Evolutionary conservation across 2,888 invertebrate genomes (phyloP), one percentile per base, ranked within the genome.

Genomic region (Dasypolia templi): DNA sequence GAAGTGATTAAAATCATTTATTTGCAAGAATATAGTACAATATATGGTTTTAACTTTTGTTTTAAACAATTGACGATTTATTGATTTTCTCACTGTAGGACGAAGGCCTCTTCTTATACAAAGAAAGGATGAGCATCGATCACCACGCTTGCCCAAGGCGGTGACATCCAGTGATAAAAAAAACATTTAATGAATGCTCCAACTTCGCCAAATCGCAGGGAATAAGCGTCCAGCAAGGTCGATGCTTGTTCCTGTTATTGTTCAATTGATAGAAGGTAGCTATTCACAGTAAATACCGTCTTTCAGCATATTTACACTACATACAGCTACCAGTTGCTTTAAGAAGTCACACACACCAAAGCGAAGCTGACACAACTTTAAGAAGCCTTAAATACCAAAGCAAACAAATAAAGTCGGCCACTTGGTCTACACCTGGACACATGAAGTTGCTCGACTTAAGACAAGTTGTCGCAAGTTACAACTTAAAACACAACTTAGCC

Each of bases 401-500:
- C 44, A 67, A 75, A 82, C 71, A 76, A 59, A 26, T 29, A 59
- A 73, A 79, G 63, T 81, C 53, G 49, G 49, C 56, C 61, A 70
- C 51, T 77, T 64, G 32, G 14, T 32, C 46, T 68, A 75, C 75
- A 85, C 81, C 83, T 83, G 79, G 71, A 79, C 75, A 55, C 63
- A 65, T 73, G 74, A 82, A 84, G 68, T 76, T 76, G 63, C 26
- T 59, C 51, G 69, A 74, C 78, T 85, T 85, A 71, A 81, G 82
- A 82, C 81, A 84, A 84, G 78, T 84, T 81, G 84, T 73, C 68
- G 59, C 63, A 84, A 77, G 66, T 82, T 72, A 79, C 64, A 75
- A 75, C 29, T 77, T 76, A 61, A 64, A 65, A 70, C 72, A 62
- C 76, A 73, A 79, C 64, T 83, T 83, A 75, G 77, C 72, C 67